Base-by-base conservation (phyloP, 2,797 vertebrate species). In the Cyprinella venusta region DNA sequence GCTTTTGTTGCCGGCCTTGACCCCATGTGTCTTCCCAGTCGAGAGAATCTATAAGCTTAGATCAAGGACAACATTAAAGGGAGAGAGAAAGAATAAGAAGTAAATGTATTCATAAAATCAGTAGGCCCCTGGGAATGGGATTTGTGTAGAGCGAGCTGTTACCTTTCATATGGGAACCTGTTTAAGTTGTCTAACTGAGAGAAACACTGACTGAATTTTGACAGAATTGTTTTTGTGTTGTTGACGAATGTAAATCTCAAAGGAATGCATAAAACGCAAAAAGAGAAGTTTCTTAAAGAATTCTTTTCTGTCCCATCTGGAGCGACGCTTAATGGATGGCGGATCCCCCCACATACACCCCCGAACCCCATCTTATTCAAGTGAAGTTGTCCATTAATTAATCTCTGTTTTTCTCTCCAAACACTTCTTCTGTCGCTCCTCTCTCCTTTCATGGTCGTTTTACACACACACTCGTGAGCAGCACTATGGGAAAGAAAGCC, bases 1-100 rank as follows among this genome's bases (percentile, higher is more conserved):
- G 90, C 94, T 94, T 95, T 95, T 96, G 94, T 95, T 94, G 91
- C 85, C 92, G 91, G 93, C 92, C 91, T 93, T 96, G 95, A 96
- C 94, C 95, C 93, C 93, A 89, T 89, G 93, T 93, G 93, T 94
- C 90, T 91, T 93, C 92, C 90, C 93, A 92, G 91, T 93, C 92
- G 69, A 84, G 88, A 93, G 92, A 94, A 92, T 92, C 95, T 94
- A 91, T 94, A 94, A 93, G 94, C 94, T 95, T 95, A 95, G 95
- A 96, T 96, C 95, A 96, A 96, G 95, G 94, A 94, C 74, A 61
- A 75, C 83, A 81, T 85, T 83, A 85, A 74, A 76, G 76, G 84
- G 76, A 59, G 68, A 21, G 77, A 72, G 52, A 75, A 63, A 81
- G 69, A 84, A 80, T 65, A 54, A 79, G 76, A 70, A 76, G 61